These are phyloP conservation scores for Oncorhynchus tshawytscha DNA, from an alignment of 2,113 vertebrate species.

Conservation along the genomic window DNA sequence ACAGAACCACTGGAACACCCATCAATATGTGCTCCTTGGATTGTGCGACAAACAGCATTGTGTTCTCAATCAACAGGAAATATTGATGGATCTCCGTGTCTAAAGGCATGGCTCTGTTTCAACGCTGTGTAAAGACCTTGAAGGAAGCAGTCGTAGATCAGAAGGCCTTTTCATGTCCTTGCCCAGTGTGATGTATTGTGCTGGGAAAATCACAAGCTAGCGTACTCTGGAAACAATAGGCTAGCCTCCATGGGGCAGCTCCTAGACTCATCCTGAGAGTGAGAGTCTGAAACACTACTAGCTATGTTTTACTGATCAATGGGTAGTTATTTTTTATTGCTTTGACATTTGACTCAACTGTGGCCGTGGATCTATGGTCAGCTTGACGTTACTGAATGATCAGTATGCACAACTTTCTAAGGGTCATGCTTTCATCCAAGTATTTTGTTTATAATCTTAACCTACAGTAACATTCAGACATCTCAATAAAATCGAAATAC, in stretches of 20 bases:
- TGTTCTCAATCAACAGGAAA: background rate
- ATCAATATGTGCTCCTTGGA: conserved; percentile 15
- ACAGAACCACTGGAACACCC: conserved; percentile 13
- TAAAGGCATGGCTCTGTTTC: background rate
- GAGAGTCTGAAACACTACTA: background rate
- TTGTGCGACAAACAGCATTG: background rate
- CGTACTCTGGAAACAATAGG: background rate
- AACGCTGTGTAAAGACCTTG: background rate
- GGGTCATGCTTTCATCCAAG: background rate
- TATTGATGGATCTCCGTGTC: background rate
- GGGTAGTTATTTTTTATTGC: conserved; percentile 69
- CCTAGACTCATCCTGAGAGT: background rate
- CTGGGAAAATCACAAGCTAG: background rate
- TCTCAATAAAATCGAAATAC: background rate
- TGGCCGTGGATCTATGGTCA: conserved; percentile 8
- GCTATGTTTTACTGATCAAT: conserved; percentile 67
- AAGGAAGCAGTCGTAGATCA: background rate
- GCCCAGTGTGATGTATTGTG: background rate
- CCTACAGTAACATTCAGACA: background rate
- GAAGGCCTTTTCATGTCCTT: conserved; percentile 4
- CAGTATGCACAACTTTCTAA: background rate
- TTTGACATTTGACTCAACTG: conserved; percentile 62
- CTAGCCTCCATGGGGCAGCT: background rate
- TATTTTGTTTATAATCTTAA: background rate
- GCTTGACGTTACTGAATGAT: background rate